These are phyloP conservation scores for Erythrolamprus reginae DNA, from an alignment of 2,113 vertebrate genomes.

Conservation along the genomic window DNA sequence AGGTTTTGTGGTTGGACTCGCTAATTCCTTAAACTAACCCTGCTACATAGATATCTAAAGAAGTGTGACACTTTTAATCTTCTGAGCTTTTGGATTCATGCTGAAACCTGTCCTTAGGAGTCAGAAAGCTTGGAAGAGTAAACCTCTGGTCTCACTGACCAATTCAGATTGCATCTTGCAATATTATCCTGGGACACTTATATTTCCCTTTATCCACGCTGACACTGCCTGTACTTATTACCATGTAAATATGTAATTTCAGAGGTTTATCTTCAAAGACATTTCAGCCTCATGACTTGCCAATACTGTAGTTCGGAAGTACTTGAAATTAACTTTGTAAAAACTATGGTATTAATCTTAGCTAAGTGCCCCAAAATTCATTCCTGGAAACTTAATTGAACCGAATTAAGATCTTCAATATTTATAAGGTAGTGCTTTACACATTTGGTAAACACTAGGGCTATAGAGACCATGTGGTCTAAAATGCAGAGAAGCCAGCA, in stretches of 20 bases:
- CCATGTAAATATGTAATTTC: not conserved
- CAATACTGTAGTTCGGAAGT: too few species aligned
- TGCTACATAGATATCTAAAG: not conserved
- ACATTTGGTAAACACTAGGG: not conserved
- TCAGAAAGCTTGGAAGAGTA: too few species aligned
- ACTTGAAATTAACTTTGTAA: too few species aligned
- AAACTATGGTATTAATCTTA: not conserved
- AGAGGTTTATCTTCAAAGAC: too few species aligned
- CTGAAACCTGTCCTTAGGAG: too few species aligned
- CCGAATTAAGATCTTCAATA: not conserved
- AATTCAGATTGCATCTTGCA: too few species aligned
- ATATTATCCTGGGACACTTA: too few species aligned
- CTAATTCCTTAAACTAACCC: not conserved
- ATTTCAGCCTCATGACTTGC: not conserved
- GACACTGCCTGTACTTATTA: not conserved
- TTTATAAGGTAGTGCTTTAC: not conserved
- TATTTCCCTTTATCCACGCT: not conserved
- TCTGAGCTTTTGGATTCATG: too few species aligned
- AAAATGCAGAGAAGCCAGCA: not conserved
- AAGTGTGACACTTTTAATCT: too few species aligned
- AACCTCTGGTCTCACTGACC: too few species aligned
- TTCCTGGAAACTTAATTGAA: not conserved
- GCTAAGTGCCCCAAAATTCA: not conserved
- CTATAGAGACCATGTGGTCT: not conserved
- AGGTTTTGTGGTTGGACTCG: not conserved